A percentile compares a stretch with the other conserved stretches of the same genome.
These are phyloP conservation scores for Laothoe populi DNA, from an alignment of 2,888 invertebrate species.

Conservation along the genomic window DNA sequence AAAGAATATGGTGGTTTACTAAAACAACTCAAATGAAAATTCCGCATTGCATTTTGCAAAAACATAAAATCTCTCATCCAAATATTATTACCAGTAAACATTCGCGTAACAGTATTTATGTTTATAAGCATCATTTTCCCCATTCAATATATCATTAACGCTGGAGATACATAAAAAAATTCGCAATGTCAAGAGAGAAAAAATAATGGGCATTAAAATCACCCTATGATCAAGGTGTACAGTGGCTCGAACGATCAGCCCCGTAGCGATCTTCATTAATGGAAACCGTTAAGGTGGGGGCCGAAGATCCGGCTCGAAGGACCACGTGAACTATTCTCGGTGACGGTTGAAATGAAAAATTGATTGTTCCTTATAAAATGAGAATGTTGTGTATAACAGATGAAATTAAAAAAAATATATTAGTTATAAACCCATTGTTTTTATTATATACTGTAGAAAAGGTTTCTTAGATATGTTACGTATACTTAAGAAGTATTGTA, in stretches of 20 bases:
- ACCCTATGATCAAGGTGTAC: constrained; percentile 66
- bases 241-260: constrained; percentile 75
- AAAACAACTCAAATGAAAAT: no score
- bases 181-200: constrained; percentile 51
- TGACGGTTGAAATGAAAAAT: background rate
- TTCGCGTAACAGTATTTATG: constrained; percentile 1
- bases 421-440: no score
- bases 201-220: constrained; percentile 66
- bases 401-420: no score
- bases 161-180: constrained; percentile 33
- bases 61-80: background rate
- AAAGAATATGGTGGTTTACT: no score
- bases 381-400: background rate
- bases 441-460: no score
- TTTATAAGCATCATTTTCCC: constrained; percentile 20
- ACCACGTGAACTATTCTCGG: constrained; percentile 44
- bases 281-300: constrained; percentile 77
- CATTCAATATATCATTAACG: constrained; percentile 25
- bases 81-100: background rate
- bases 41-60: background rate
- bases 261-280: constrained; percentile 78
- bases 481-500: no score
- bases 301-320: constrained; percentile 62
- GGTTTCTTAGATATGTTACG: no score
- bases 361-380: background rate